A percentile compares a stretch with the other conserved stretches of the same genome.
phyloP scores from a whole-genome alignment of 2,888 invertebrate genomes.

The Mythimna loreyi region DNA sequence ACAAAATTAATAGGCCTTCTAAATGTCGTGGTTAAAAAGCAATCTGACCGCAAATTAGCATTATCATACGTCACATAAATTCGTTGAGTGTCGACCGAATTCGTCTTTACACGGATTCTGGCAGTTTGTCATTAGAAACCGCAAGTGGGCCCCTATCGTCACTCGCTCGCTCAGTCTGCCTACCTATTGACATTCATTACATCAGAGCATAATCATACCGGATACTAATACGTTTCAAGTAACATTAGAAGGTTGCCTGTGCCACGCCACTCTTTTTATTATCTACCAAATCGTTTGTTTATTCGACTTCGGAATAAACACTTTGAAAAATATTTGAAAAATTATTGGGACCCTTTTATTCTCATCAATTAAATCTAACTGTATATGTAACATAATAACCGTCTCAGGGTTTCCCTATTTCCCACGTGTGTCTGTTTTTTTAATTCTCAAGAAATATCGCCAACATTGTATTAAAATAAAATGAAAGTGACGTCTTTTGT shows the following conservation, averaged over 20 bases:
- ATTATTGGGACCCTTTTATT: not conserved
- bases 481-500: constrained; percentile 73
- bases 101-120: constrained; percentile 39
- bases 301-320: constrained; percentile 32
- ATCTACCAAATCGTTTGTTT: constrained; percentile 53
- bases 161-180: constrained; percentile 59
- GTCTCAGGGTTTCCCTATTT: constrained; percentile 43
- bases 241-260: constrained; percentile 78
- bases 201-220: constrained; percentile 82
- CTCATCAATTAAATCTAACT: constrained; percentile 16
- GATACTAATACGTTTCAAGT: constrained; percentile 77
- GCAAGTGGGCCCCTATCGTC: constrained; percentile 66
- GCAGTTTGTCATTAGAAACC: constrained; percentile 60
- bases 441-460: constrained; percentile 49
- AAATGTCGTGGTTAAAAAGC: constrained; percentile 38
- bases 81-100: constrained; percentile 44
- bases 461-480: constrained; percentile 62
- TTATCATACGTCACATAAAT: constrained; percentile 57
- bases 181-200: constrained; percentile 78
- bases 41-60: constrained; percentile 57
- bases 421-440: constrained; percentile 53
- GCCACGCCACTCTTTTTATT: constrained; percentile 71
- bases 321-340: not conserved
- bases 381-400: constrained; percentile 5
- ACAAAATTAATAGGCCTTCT: constrained; percentile 17